Evolutionary conservation across 2,888 invertebrate species (phyloP), one percentile per base, ranked within the genome.

Genomic region (Patella ulyssiponensis): DNA sequence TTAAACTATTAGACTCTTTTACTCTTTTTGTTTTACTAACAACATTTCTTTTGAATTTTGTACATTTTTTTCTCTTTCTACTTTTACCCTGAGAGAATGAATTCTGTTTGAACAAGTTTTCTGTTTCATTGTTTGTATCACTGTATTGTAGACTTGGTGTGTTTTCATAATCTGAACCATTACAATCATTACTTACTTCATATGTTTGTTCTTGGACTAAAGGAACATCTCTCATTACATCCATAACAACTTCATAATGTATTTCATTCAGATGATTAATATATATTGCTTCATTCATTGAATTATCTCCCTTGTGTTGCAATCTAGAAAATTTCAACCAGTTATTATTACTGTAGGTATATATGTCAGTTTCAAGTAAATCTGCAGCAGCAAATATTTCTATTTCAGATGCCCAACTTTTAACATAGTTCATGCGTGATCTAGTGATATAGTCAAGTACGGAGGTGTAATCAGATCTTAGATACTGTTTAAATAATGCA

Each of bases 181-280:
- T 44, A 7, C 7, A 44, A 9, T 44, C 44, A 44, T 44, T 44
- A 44, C 44, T 9, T 64, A 9, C 20, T 9, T 58, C 58, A 14
- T 9, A 17, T n/a, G 17, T 58, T n/a, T 58, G 9, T n/a, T 58
- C 58, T n/a, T n/a, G n/a, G n/a, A n/a, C n/a, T n/a, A n/a, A n/a
- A n/a, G n/a, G n/a, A n/a, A n/a, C n/a, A n/a, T n/a, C n/a, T 64
- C 64, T 64, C n/a, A 20, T 23, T 20, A 64, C 64, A 64, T 64
- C 20, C 2, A 1, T 23, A 11, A 64, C 64, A n/a, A 64, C 64
- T 64, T 64, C 64, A 64, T 64, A 64, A 3, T 64, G 64, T 11
- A 20, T 3, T 23, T 12, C 64, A 64, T 64, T 15, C 17, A 9
- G n/a, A 20, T 64, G 64, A 23, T 64, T n/a, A 17, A 64, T 9